These are phyloP conservation scores for Rhea americana DNA, from an alignment of 2,113 vertebrate genomes.

Conservation along the genomic window DNA sequence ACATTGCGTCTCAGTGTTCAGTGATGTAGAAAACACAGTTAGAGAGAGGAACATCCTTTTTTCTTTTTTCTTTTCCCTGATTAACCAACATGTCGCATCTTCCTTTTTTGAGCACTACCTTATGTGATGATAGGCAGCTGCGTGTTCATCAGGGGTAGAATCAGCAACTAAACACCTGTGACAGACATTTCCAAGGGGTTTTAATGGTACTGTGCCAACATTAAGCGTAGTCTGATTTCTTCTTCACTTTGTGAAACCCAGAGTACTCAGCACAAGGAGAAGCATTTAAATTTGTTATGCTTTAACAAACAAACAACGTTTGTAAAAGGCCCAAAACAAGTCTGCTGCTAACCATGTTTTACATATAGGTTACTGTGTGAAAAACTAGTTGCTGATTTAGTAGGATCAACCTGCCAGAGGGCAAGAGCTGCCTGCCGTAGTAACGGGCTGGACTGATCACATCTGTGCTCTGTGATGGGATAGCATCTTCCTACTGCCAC, in stretches of 20 bases:
- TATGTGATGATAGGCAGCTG: not conserved
- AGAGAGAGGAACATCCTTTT: slow-evolving; percentile 14
- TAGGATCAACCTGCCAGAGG: not conserved
- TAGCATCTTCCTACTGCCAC: not conserved
- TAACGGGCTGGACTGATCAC: not conserved
- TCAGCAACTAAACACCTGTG: slow-evolving; percentile 36
- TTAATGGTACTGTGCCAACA: not conserved
- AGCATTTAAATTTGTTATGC: slow-evolving; percentile 9
- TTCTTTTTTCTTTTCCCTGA: slow-evolving; percentile 33
- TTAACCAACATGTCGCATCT: slow-evolving; percentile 5
- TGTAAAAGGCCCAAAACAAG: slow-evolving; percentile 24
- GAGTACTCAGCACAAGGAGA: not conserved
- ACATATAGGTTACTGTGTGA: not conserved
- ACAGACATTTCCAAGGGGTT: not conserved
- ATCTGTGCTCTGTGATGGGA: not conserved
- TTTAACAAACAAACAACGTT: slow-evolving; percentile 25
- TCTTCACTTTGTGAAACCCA: slow-evolving; percentile 12
- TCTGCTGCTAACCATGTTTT: not conserved
- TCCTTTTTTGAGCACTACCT: not conserved
- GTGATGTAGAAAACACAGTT: slow-evolving; percentile 59
- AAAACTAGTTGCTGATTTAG: not conserved
- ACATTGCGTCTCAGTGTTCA: slow-evolving; percentile 37
- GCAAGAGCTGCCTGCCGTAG: not conserved
- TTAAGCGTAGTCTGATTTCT: not conserved
- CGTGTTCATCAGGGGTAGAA: not conserved